Percentiles rank a stretch among this genome's conserved stretches.
Evolutionary conservation across 1,140 invertebrate genomes (phyloP).

Genomic region (Gonatopus flavifemur): DNA sequence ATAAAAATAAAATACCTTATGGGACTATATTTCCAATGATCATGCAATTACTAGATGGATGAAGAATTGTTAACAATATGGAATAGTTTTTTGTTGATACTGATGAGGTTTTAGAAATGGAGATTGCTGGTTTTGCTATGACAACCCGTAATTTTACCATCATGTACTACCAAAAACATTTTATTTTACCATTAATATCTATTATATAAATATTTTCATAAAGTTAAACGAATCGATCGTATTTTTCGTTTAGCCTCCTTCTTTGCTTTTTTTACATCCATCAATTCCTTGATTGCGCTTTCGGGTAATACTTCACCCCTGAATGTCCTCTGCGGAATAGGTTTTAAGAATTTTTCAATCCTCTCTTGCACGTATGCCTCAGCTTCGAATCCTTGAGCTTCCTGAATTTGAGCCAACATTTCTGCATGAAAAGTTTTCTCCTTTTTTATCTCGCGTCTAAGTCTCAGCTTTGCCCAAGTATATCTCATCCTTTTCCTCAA

Average conservation of each 20-base stretch:
- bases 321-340: constrained; percentile 64
- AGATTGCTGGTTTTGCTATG: too few relatives aligned
- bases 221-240: constrained; percentile 26
- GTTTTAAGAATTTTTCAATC: constrained; percentile 65
- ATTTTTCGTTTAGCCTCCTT: constrained; percentile 20
- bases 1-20: too few relatives aligned
- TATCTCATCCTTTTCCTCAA: constrained; percentile 76
- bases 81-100: too few relatives aligned
- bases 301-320: constrained; percentile 67
- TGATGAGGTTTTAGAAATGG: too few relatives aligned
- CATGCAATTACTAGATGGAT: too few relatives aligned
- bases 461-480: constrained; percentile 70
- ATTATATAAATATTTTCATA: constrained; percentile 25
- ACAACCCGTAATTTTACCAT: too few relatives aligned
- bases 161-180: too few relatives aligned
- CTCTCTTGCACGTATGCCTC: constrained; percentile 69
- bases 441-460: constrained; percentile 69
- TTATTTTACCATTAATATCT: too few relatives aligned
- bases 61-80: too few relatives aligned
- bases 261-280: constrained; percentile 35
- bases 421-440: constrained; percentile 76
- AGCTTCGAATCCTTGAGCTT: constrained; percentile 75
- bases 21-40: too few relatives aligned
- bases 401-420: constrained; percentile 68
- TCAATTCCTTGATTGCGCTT: constrained; percentile 63